Percentiles rank a stretch among this genome's conserved stretches.
Evolutionary conservation across 1,140 invertebrate species (phyloP).

Genomic region (Mercenaria mercenaria): DNA sequence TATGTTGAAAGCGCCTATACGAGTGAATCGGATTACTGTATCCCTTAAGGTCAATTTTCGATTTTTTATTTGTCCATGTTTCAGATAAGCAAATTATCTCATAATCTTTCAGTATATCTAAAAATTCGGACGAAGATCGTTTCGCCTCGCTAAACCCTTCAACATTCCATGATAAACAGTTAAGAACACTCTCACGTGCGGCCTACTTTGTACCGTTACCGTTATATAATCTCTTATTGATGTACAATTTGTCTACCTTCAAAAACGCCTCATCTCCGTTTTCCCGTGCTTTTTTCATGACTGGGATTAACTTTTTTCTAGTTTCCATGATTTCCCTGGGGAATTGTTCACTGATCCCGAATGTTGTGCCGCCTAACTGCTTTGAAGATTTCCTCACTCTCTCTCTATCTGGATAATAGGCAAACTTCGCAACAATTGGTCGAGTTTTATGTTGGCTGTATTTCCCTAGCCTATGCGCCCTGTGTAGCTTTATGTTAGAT

Average conservation of each 20-base stretch:
- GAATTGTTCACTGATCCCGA: slow-evolving; percentile 12
- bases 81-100: slow-evolving; percentile 40
- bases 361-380: not conserved
- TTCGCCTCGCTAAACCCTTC: slow-evolving; percentile 9
- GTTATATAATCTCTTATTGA: not conserved
- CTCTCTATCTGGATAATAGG: not conserved
- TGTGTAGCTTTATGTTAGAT: not conserved
- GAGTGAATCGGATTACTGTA: slow-evolving; percentile 44
- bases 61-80: slow-evolving; percentile 32
- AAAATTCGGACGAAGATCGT: not conserved
- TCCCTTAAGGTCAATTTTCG: slow-evolving; percentile 23
- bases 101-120: not conserved
- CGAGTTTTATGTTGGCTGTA: not conserved
- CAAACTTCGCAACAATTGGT: not conserved
- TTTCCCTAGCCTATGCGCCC: not conserved
- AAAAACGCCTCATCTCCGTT: slow-evolving; percentile 20
- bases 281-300: slow-evolving; percentile 1
- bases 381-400: not conserved
- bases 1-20: slow-evolving; percentile 26
- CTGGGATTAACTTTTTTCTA: not conserved
- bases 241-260: slow-evolving; percentile 19
- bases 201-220: not conserved
- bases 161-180: slow-evolving; percentile 38
- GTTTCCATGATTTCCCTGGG: slow-evolving; percentile 8
- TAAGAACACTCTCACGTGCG: slow-evolving; percentile 67